Evolutionary conservation across 2,797 vertebrate species (phyloP).

Genomic region (Lagorchestes hirsutus): DNA sequence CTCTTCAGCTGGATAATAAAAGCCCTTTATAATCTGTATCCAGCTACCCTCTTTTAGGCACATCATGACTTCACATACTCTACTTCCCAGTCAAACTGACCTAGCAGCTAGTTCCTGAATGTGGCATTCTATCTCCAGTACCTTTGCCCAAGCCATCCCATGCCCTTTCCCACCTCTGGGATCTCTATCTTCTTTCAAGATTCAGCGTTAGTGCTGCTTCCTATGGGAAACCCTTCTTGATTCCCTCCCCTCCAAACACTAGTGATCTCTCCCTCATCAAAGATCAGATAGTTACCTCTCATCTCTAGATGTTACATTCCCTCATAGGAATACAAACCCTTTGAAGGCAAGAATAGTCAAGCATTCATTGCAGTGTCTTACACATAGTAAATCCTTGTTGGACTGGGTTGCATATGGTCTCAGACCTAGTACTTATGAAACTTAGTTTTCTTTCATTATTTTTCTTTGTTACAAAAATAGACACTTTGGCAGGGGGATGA

Average conservation of each 20-base stretch:
- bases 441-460: background rate
- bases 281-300: background rate
- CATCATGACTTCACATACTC: background rate
- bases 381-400: background rate
- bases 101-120: background rate
- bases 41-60: background rate
- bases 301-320: background rate
- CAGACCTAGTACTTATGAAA: background rate
- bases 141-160: background rate
- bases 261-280: background rate
- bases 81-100: background rate
- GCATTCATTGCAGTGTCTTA: background rate
- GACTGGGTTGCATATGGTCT: background rate
- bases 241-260: background rate
- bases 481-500: background rate
- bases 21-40: background rate
- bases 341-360: background rate
- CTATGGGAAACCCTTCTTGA: background rate
- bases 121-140: background rate
- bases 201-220: background rate
- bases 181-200: background rate
- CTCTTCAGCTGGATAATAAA: background rate
- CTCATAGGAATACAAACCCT: background rate
- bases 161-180: background rate
- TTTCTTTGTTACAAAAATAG: background rate